These are phyloP conservation scores for Muraenolepis orangiensis DNA, from an alignment of 2,797 vertebrate genomes.

Conservation along the genomic window DNA sequence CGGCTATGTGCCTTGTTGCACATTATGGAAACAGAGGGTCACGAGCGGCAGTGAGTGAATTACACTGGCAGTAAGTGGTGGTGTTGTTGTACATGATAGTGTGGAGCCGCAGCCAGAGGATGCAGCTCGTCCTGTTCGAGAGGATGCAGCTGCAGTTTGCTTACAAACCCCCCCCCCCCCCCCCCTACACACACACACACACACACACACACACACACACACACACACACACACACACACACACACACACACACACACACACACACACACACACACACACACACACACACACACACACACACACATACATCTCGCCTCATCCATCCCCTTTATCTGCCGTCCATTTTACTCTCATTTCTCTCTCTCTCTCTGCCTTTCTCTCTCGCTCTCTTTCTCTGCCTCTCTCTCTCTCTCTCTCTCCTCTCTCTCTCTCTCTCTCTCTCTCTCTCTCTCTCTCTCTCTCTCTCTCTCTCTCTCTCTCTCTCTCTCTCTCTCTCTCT, in stretches of 20 bases:
- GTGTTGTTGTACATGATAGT: constrained; percentile 28
- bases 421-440: background rate
- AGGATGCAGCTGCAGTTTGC: constrained; percentile 55
- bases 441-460: background rate
- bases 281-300: background rate
- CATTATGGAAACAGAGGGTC: constrained; percentile 45
- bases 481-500: too few species aligned
- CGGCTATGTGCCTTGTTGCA: constrained; percentile 31
- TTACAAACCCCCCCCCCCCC: too few species aligned
- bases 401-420: too few species aligned
- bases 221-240: background rate
- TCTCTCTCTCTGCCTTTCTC: too few species aligned
- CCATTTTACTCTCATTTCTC: too few species aligned
- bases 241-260: background rate
- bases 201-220: constrained; percentile 28
- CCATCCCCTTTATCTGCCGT: too few species aligned
- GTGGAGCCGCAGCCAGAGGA: constrained; percentile 40
- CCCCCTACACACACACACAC: background rate
- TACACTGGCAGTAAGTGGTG: constrained; percentile 24
- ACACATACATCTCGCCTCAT: background rate
- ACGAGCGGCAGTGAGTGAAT: constrained; percentile 13
- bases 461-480: background rate
- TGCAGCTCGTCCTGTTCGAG: constrained; percentile 41
- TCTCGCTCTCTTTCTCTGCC: too few species aligned
- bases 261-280: constrained; percentile 27